A percentile compares a stretch with the other conserved stretches of the same genome.
Conservation (phyloP, 2,797 vertebrate genomes). For the Halcyon smyrnensis region DNA sequence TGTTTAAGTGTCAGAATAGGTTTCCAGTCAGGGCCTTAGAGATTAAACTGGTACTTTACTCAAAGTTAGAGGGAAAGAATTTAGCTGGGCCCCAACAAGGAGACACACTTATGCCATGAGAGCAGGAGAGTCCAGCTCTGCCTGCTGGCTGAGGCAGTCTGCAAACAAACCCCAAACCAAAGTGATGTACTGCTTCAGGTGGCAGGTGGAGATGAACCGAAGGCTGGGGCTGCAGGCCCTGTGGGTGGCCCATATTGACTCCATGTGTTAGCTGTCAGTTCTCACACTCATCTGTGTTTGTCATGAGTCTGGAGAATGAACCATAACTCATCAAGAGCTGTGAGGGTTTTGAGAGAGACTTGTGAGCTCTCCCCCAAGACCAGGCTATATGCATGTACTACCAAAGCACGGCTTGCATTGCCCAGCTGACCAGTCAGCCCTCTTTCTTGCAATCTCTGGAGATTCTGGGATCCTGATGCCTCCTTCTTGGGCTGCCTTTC, state of each 20-base stretch:
- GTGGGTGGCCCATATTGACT: fast-evolving
- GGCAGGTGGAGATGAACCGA: not conserved
- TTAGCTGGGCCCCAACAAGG: not conserved
- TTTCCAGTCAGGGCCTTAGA: not conserved
- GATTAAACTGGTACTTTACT: not conserved
- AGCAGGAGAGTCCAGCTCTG: not conserved
- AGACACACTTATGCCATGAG: not conserved
- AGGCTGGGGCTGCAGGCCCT: not conserved
- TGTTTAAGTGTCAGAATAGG: not conserved
- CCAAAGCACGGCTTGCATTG: not conserved
- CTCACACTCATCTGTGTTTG: not conserved
- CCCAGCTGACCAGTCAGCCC: not conserved
- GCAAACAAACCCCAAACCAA: not conserved
- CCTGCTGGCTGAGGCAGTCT: not conserved
- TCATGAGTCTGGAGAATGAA: not conserved
- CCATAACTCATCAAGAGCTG: not conserved
- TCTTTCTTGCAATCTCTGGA: not conserved
- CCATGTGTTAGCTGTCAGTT: not conserved
- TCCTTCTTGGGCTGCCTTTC: not conserved
- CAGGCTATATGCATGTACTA: not conserved
- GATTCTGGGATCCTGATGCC: not conserved
- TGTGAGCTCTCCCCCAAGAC: not conserved
- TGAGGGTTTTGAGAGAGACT: not conserved
- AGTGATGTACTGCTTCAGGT: not conserved
- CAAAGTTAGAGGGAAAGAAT: not conserved